Conservation (phyloP, 2,888 invertebrate genomes). For the Odontocerum albicorne region DNA sequence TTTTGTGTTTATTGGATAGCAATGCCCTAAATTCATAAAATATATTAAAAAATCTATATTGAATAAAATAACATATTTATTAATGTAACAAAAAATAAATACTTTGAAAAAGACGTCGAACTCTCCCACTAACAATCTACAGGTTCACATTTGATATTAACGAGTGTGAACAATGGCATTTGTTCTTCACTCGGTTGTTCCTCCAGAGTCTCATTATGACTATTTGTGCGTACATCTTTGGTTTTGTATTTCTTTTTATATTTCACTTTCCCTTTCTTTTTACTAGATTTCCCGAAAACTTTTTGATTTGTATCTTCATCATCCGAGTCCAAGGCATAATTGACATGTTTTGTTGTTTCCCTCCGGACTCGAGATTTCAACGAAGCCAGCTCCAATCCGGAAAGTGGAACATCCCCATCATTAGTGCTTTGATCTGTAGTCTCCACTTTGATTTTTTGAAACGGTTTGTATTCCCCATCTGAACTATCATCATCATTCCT, state of each 20-base stretch:
- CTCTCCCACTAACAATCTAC: too few relatives aligned
- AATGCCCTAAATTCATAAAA: too few relatives aligned
- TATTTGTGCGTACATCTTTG: constrained; percentile 9
- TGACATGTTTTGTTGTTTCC: constrained; percentile 22
- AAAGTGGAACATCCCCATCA: constrained; percentile 24
- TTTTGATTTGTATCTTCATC: constrained; percentile 38
- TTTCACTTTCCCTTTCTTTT: constrained; percentile 24
- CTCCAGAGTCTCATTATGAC: neutral
- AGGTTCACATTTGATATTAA: constrained; percentile 29
- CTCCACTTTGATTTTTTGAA: constrained; percentile 16
- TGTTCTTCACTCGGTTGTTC: constrained; percentile 8
- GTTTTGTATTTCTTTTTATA: constrained; percentile 36
- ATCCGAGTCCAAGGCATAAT: constrained; percentile 26
- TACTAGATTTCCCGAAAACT: constrained; percentile 36
- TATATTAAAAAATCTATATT: too few relatives aligned
- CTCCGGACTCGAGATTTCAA: constrained; percentile 17
- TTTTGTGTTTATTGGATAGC: too few relatives aligned
- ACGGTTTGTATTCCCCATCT: constrained; percentile 23
- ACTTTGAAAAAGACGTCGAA: too few relatives aligned
- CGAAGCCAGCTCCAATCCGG: constrained; percentile 23
- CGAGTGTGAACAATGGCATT: constrained; percentile 23
- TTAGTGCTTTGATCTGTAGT: neutral
- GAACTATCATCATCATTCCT: constrained; percentile 5
- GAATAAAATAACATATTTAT: too few relatives aligned
- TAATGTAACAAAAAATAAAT: too few relatives aligned